A percentile compares a stretch with the other conserved stretches of the same genome.
These are phyloP conservation scores for rat (Rattus norvegicus) DNA, from an alignment of 2,113 vertebrate species.

Conservation along the genomic window GRCr8 NC_086020.1:154859501-154860000, in stretches of 20 bases:
- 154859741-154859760: neutral
- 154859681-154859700: neutral
- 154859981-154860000: no score
- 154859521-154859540: neutral
- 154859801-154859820: neutral
- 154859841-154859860: neutral
- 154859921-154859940: neutral
- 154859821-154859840: neutral
- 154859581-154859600: neutral
- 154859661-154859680: neutral
- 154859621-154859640: neutral
- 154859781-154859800: neutral
- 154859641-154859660: neutral
- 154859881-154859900: neutral
- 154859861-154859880: neutral
- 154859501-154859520: no score
- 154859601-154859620: neutral
- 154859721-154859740: neutral
- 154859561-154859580: neutral
- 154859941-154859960: neutral
- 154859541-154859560: neutral
- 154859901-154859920: neutral
- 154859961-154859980: no score
- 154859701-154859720: neutral
- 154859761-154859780: neutral